Conservation (phyloP, 2,797 vertebrate genomes). For the Eremophila alpestris region DNA sequence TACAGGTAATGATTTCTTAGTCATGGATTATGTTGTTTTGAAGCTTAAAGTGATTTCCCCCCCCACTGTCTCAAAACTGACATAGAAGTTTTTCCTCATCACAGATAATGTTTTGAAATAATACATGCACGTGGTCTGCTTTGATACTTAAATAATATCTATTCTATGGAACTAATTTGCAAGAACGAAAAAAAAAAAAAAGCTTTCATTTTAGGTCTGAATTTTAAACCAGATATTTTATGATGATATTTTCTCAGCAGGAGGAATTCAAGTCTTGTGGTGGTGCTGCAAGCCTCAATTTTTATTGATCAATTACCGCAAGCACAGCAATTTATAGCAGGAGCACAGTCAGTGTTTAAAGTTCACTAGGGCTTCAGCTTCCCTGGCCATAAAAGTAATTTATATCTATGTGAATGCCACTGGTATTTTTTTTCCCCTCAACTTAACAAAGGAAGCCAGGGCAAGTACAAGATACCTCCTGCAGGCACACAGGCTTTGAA, state of each 20-base stretch:
- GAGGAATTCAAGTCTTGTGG: not conserved
- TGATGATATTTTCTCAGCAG: not conserved
- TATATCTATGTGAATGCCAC: not conserved
- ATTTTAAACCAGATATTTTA: not conserved
- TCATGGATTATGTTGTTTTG: not conserved
- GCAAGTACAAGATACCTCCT: not conserved
- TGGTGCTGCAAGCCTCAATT: not conserved
- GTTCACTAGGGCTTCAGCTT: slow-evolving; percentile 5
- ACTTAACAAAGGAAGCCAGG: not conserved
- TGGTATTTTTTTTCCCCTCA: not conserved
- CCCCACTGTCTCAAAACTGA: not conserved
- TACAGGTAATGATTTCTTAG: not conserved
- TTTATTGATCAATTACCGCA: slow-evolving; percentile 2
- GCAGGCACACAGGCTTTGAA: not conserved
- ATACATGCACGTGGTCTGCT: not conserved
- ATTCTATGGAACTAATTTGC: not conserved
- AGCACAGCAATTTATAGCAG: slow-evolving; percentile 14
- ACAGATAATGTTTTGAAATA: not conserved
- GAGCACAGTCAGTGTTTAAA: not conserved
- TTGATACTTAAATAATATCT: not conserved
- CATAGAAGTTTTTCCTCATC: not conserved
- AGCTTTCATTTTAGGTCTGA: not conserved
- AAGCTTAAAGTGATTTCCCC: not conserved
- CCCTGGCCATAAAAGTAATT: not conserved
- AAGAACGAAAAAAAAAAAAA: not conserved